phyloP scores from a whole-genome alignment of 2,888 invertebrate genomes.

The Sericinus montela region DNA sequence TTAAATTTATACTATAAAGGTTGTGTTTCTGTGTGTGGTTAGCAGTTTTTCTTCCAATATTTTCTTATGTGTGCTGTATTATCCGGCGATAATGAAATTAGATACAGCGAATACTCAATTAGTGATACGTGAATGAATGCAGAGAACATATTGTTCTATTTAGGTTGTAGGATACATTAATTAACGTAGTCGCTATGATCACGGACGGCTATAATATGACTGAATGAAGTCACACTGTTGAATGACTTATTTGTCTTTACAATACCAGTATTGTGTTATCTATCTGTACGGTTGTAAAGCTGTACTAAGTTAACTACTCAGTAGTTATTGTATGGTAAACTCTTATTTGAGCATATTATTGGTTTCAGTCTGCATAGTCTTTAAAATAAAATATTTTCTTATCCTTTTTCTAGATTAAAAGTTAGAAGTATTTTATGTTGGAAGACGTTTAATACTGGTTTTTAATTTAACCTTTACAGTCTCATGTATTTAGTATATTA shows the following conservation, averaged over 20 bases:
- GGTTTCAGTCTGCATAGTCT: too few species aligned
- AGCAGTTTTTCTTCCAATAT: not conserved
- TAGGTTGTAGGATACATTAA: conserved; percentile 36
- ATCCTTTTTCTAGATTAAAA: too few species aligned
- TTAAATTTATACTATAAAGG: too few species aligned
- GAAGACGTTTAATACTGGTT: too few species aligned
- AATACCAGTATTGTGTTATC: not conserved
- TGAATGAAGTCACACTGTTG: conserved; percentile 17
- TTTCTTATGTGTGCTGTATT: conserved; percentile 3
- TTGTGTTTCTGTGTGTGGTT: too few species aligned
- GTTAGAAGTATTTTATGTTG: too few species aligned
- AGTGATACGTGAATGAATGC: conserved; percentile 23
- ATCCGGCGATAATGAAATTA: conserved; percentile 14
- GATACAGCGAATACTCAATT: conserved; percentile 17
- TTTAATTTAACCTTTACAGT: too few species aligned
- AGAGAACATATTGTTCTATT: conserved; percentile 28
- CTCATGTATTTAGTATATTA: too few species aligned
- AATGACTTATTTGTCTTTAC: not conserved
- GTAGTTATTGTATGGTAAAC: too few species aligned
- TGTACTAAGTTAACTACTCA: too few species aligned
- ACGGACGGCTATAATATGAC: conserved; percentile 20
- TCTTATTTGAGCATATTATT: too few species aligned
- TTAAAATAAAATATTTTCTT: too few species aligned
- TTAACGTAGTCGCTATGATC: conserved; percentile 21
- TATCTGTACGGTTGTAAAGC: not conserved